Evolutionary conservation across 2,113 vertebrate genomes (phyloP).

Genomic region (Corythaeola cristata): DNA sequence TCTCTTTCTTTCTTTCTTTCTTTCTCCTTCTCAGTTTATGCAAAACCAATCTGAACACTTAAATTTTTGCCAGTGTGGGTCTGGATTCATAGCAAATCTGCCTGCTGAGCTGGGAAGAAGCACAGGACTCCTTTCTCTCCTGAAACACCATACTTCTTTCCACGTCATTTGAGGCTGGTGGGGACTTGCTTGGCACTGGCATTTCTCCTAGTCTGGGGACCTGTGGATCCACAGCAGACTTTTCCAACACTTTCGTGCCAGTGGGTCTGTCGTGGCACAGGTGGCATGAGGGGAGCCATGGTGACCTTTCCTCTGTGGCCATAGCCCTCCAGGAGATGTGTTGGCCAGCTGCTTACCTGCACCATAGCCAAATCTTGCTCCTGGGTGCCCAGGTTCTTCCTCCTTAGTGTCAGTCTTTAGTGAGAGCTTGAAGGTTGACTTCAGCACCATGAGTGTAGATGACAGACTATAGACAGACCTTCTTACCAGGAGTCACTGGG

Average conservation of each 20-base stretch:
- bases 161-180: neutral
- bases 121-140: neutral
- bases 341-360: neutral
- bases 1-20: neutral
- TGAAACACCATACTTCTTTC: neutral
- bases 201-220: neutral
- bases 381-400: neutral
- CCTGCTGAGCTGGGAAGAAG: neutral
- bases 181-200: neutral
- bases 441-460: neutral
- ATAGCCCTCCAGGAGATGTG: neutral
- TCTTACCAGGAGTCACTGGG: neutral
- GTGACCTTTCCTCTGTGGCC: neutral
- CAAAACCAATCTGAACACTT: neutral
- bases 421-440: neutral
- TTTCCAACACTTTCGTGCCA: neutral
- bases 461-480: neutral
- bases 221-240: neutral
- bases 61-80: neutral
- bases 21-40: slow-evolving; percentile 11
- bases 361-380: neutral
- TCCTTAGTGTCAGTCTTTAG: neutral
- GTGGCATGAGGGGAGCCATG: neutral
- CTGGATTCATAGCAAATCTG: neutral
- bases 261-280: neutral